Base-by-base conservation (phyloP, 2,113 vertebrate genomes). In the Oophaga pumilio region DNA sequence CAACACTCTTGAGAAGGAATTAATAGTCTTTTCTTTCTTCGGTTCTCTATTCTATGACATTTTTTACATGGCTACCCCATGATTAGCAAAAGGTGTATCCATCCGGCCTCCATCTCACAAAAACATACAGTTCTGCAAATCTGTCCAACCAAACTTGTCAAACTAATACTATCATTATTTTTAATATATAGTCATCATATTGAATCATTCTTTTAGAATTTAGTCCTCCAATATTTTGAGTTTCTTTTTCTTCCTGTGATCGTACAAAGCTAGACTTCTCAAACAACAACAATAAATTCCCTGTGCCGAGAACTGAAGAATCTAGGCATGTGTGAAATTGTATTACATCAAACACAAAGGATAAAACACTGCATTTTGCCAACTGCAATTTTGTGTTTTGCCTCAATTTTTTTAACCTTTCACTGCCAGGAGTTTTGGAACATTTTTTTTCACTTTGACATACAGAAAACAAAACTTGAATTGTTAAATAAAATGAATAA, bases 261-360 rank as follows among this genome's bases (percentile, higher is more conserved):
- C 18, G 1, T 22, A 8, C 68, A 43, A 73, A 49, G 28, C 62
- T 49, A 74, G 1, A 49, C 43, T 74, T 74, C 18, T 50, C 71
- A 18, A 73, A 74, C 49, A 20, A 74, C 71, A 74, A 50, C 43
- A 50, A 74, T 74, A 74, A 20, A 74, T 74, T 74, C 43, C 12
- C 18, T 50, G 33, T 22, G 26, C 20, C 12, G 43, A 74, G 18
- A 74, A 74, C 22, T 74, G 17, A 8, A 50, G 43, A 49, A 33
- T 43, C 43, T 1, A 50, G 71, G 69, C 69, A 74, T 74, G 33
- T 74, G 71, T 22, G 18, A 74, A 50, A 74, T 74, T 49, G 18
- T 50, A 74, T 74, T 74, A 74, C 43, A 74, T 74, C 33, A 74
- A 74, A 50, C 43, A 74, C 71, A 74, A 74, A 22, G 17, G 33